These are phyloP conservation scores for Leptinotarsa defecta DNA, from an alignment of 1,140 invertebrate species.

Conservation along the genomic window DNA sequence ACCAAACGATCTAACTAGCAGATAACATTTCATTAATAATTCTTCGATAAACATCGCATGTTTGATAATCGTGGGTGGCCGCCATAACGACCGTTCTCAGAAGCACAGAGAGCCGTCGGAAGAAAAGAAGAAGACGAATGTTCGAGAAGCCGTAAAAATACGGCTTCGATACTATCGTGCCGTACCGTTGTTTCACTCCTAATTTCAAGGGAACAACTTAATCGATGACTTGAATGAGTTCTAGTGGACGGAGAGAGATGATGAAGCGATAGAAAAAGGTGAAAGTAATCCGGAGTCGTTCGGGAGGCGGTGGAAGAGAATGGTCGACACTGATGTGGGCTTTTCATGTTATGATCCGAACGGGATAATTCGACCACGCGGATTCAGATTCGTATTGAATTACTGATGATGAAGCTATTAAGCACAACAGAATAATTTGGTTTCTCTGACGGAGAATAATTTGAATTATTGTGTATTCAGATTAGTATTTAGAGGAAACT, in stretches of 20 bases:
- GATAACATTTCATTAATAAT: constrained; percentile 10
- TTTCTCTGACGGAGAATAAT: too few species aligned
- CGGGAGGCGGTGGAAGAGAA: neutral
- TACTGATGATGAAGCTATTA: too few species aligned
- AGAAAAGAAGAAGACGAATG: neutral
- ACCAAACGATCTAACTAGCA: neutral
- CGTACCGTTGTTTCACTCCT: neutral
- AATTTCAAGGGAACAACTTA: neutral
- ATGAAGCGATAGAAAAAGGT: neutral
- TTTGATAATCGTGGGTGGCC: constrained; percentile 15
- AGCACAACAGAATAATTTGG: too few species aligned
- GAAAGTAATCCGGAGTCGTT: neutral
- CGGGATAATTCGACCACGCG: neutral
- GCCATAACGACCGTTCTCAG: neutral
- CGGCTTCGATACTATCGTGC: constrained; percentile 4
- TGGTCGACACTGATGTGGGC: neutral
- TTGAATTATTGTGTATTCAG: too few species aligned
- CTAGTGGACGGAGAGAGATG: neutral
- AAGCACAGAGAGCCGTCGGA: neutral
- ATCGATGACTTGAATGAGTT: constrained; percentile 4
- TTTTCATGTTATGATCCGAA: neutral
- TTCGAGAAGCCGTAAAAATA: constrained; percentile 2
- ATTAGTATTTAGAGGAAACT: too few species aligned
- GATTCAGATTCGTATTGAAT: too few species aligned
- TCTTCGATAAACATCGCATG: neutral